Conservation (phyloP, 2,888 invertebrate genomes). For the Onchidella celtica region DNA sequence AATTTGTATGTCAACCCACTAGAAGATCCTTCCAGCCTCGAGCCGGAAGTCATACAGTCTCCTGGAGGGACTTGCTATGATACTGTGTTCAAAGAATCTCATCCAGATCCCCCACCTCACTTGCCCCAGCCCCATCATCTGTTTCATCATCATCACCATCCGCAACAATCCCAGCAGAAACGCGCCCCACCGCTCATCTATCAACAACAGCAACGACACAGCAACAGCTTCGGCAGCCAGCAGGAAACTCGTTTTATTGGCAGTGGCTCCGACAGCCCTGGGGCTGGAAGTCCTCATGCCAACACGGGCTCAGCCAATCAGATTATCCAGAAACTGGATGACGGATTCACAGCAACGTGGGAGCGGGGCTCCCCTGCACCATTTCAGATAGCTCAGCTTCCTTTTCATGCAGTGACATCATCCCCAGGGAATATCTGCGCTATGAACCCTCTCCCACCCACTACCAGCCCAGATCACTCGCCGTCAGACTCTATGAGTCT, state of each 20-base stretch:
- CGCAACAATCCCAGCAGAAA: constrained; percentile 40
- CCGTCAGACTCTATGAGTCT: constrained; percentile 46
- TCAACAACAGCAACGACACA: constrained; percentile 46
- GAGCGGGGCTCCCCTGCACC: constrained; percentile 62
- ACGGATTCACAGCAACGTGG: constrained; percentile 73
- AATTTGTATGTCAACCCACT: constrained; percentile 79
- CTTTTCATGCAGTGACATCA: constrained; percentile 43
- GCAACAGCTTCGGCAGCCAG: constrained; percentile 43
- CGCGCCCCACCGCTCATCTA: constrained; percentile 27
- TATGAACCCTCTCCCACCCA: constrained; percentile 18
- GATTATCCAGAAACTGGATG: constrained; percentile 72
- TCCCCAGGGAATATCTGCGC: constrained; percentile 29
- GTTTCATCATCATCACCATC: constrained; percentile 50
- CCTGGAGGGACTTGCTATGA: constrained; percentile 51
- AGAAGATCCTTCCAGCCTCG: constrained; percentile 60
- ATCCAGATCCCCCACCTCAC: constrained; percentile 46
- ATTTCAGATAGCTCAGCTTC: constrained; percentile 42
- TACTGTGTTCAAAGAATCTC: constrained; percentile 49
- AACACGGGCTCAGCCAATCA: constrained; percentile 54
- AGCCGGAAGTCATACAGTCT: constrained; percentile 48
- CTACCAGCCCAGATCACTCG: constrained; percentile 33
- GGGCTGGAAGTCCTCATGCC: constrained; percentile 9
- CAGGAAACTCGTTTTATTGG: constrained; percentile 55
- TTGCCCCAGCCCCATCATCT: constrained; percentile 48
- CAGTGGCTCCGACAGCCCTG: constrained; percentile 40